Evolutionary conservation across 2,113 vertebrate genomes (phyloP), one percentile per base, ranked within the genome.

Genomic region (Gracilinanus agilis): DNA sequence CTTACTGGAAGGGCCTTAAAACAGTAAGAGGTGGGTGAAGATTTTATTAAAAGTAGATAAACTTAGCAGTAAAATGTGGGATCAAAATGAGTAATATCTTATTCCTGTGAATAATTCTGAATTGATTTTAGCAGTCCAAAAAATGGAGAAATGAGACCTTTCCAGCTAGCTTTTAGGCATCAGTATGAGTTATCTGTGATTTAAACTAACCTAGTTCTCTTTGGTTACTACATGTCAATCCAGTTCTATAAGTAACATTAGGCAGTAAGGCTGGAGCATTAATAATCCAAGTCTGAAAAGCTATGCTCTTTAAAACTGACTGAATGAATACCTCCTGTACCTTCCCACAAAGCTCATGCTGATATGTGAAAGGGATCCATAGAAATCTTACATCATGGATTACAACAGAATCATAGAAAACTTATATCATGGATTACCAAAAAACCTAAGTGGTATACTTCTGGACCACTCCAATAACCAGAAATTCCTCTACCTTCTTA

Each of bases 171-270:
- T 53, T 83, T 83, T 19, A 83, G 67, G n/a, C 2, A 3, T 53
- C 90, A 24, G 25, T 27, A 29, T 55, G 19, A 53, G 92, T 44
- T 44, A 21, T 61, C 44, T 93, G 67, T 83, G 83, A 90, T 83
- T 88, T 58, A 90, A 93, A 95, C 89, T 55, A 92, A 55, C 56
- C 29, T 9, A 55, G 90, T 56, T 49, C 34, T 5, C 1, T 56
- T 92, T 94, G 92, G 29, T n/a, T 49, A 54, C 53, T n/a, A 56
- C 55, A 91, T 55, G 40, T 93, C 54, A 67, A 7, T 29, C 44
- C 25, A 89, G 53, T 61, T 49, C 75, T 83, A 27, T 58, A 53
- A 61, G 5, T 27, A 40, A 75, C 58, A 88, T 4, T 4, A 89
- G 34, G 23, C n/a, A 58, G 27, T 7, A 0, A 0, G 49, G 54